Percentiles rank a stretch among this genome's conserved stretches.
Conservation (phyloP, 1,140 invertebrate species). For the Argopecten irradians region DNA sequence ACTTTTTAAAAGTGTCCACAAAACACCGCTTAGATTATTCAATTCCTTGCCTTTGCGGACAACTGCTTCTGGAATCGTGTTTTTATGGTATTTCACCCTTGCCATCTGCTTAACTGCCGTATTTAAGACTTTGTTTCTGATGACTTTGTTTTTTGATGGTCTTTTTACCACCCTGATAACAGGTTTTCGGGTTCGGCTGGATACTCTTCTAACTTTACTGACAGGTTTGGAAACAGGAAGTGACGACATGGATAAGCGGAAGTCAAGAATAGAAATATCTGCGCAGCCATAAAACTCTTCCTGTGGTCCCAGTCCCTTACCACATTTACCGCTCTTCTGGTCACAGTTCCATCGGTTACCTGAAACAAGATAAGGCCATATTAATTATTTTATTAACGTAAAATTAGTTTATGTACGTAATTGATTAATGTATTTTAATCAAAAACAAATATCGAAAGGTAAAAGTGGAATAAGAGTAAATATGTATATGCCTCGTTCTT, state of each 20-base stretch:
- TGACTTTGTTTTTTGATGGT: background rate
- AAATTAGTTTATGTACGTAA: no score
- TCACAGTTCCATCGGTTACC: slow-evolving; percentile 50
- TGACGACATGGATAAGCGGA: background rate
- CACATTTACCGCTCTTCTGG: slow-evolving; percentile 27
- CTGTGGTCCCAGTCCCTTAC: slow-evolving; percentile 47
- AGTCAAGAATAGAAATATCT: slow-evolving; percentile 46
- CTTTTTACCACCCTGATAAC: background rate
- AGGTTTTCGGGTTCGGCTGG: background rate
- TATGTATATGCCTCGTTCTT: no score
- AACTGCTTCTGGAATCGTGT: background rate
- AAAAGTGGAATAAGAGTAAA: no score
- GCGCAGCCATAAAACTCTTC: slow-evolving; percentile 64
- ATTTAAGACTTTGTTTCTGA: background rate
- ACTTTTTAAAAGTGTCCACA: slow-evolving; percentile 43
- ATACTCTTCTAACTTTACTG: background rate
- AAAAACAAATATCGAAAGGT: no score
- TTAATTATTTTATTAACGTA: no score
- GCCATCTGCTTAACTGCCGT: background rate
- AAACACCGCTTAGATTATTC: slow-evolving; percentile 34
- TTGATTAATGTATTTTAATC: no score
- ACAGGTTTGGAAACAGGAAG: background rate
- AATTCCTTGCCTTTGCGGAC: background rate
- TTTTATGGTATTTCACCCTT: background rate
- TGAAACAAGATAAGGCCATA: slow-evolving; percentile 30